phyloP scores from a whole-genome alignment of 35 echinoderm and acorn worm species.

The Acanthaster planci region DNA sequence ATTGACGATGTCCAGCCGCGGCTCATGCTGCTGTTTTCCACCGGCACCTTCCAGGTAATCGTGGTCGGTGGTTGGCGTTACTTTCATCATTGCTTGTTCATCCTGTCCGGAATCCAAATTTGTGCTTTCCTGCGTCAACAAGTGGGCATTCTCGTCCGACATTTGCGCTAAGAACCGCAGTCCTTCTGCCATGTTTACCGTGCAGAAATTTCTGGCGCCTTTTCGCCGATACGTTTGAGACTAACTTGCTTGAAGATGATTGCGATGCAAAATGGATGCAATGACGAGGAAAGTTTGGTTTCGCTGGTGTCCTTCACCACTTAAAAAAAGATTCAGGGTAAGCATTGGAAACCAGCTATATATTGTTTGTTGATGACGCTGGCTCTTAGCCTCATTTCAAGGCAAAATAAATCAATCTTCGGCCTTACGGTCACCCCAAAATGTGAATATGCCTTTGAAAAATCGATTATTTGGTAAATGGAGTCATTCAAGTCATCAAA shows the following conservation, averaged over 20 bases:
- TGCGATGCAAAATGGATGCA: constrained; percentile 28
- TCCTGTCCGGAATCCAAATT: neutral
- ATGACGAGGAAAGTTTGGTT: constrained; percentile 1
- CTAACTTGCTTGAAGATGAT: neutral
- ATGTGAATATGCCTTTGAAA: no score
- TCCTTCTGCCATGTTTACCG: neutral
- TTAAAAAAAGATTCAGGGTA: no score
- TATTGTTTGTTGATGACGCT: no score
- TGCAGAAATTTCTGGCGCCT: neutral
- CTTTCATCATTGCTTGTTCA: neutral
- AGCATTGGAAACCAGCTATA: no score
- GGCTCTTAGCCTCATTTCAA: no score
- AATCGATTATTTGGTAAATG: no score
- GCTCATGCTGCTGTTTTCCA: neutral
- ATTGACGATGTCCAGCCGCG: neutral
- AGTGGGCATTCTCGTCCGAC: neutral
- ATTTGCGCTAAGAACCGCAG: neutral
- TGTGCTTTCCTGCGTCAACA: neutral
- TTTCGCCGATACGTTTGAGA: constrained; percentile 14
- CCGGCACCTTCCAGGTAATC: constrained; percentile 6
- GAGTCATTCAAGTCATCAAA: no score
- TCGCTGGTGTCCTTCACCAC: neutral
- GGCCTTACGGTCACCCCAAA: no score
- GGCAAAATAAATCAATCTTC: no score
- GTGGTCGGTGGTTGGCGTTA: neutral